A percentile compares a stretch with the other conserved stretches of the same genome.
Conservation (phyloP, 2,888 invertebrate genomes). For the Alviniconcha strummeri region DNA sequence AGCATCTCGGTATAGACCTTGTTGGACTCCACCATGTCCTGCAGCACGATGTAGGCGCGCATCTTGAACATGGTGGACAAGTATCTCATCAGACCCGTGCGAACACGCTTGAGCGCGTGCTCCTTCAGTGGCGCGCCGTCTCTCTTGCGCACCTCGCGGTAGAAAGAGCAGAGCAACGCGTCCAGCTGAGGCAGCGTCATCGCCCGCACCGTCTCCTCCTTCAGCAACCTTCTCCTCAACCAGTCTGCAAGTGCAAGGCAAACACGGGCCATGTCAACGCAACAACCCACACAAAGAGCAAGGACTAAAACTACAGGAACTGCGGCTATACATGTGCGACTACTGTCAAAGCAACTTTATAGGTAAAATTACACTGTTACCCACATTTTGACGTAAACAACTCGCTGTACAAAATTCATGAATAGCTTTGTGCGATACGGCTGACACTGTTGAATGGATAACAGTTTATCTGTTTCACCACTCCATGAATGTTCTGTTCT, state of each 20-base stretch:
- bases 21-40: slow-evolving; percentile 22
- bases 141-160: slow-evolving; percentile 26
- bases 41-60: background rate
- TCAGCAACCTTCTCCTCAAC: slow-evolving; percentile 16
- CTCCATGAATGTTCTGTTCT: no score
- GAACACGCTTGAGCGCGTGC: slow-evolving; percentile 15
- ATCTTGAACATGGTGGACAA: background rate
- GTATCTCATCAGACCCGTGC: slow-evolving; percentile 25
- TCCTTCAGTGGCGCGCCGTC: slow-evolving; percentile 27
- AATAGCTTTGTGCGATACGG: no score
- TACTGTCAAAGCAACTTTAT: background rate
- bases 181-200: slow-evolving; percentile 25
- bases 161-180: slow-evolving; percentile 20
- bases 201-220: background rate
- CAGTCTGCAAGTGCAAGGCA: slow-evolving; percentile 32
- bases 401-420: no score
- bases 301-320: background rate
- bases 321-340: no score
- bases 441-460: no score
- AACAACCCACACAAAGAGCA: background rate
- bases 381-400: background rate
- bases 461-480: no score
- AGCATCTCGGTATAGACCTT: slow-evolving; percentile 17
- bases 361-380: background rate
- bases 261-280: background rate